These are phyloP conservation scores for Alligator mississippiensis DNA, from an alignment of 2,113 vertebrate genomes.

Conservation along the genomic window DNA sequence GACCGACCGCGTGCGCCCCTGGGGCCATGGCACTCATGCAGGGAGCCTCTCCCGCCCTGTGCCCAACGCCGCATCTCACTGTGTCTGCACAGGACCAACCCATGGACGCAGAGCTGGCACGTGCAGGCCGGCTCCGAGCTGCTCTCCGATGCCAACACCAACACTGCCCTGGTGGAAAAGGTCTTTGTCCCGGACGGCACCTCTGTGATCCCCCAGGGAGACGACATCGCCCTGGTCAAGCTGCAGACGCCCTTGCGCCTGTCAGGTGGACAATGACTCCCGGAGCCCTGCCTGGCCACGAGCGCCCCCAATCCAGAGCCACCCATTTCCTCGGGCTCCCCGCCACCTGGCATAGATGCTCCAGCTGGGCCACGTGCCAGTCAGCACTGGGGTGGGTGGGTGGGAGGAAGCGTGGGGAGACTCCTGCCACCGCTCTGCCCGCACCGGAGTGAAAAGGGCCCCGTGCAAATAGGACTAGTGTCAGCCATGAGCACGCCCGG, in stretches of 20 bases:
- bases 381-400: no score
- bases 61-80: accelerated
- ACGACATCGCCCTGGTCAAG: constrained; percentile 89
- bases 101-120: constrained; percentile 79
- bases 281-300: neutral
- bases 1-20: neutral
- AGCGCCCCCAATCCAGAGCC: neutral
- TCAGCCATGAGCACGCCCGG: neutral
- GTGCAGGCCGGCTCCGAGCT: constrained; percentile 78
- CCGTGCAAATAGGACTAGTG: accelerated
- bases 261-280: constrained; percentile 76
- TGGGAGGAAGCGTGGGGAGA: no score
- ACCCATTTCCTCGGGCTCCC: no score
- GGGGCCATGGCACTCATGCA: accelerated
- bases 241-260: constrained; percentile 79
- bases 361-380: no score
- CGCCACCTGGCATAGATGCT: no score
- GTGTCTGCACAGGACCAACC: constrained; percentile 63
- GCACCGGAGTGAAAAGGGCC: no score
- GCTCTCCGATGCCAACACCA: constrained; percentile 59
- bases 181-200: constrained; percentile 80
- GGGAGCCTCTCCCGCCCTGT: accelerated
- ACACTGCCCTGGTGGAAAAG: constrained; percentile 78
- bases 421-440: no score
- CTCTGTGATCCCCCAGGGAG: constrained; percentile 63